These are phyloP conservation scores for Abrostola tripartita DNA, from an alignment of 2,888 invertebrate genomes.

Conservation along the genomic window DNA sequence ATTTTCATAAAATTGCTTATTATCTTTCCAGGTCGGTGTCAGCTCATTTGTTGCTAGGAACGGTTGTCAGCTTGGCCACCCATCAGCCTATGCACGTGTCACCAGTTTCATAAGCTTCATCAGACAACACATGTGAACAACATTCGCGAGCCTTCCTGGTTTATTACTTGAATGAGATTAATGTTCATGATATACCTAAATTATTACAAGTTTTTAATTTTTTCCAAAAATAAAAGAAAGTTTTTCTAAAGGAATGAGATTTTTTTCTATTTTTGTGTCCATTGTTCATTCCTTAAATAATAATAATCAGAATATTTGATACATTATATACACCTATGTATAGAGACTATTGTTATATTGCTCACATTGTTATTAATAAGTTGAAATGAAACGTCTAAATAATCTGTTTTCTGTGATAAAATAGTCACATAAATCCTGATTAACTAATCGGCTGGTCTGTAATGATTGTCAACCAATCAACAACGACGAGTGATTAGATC, in stretches of 20 bases:
- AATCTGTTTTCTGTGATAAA: background rate
- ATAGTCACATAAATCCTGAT: constrained; percentile 7
- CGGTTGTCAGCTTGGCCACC: constrained; percentile 61
- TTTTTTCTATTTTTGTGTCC: too few relatives aligned
- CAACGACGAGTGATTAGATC: constrained; percentile 29
- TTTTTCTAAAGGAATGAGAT: too few relatives aligned
- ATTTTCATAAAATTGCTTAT: background rate
- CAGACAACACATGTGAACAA: constrained; percentile 18
- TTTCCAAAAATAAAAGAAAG: too few relatives aligned
- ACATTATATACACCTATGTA: too few relatives aligned
- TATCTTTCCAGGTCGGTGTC: constrained; percentile 60
- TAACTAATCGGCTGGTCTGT: constrained; percentile 24
- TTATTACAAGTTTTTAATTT: background rate
- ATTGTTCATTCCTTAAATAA: too few relatives aligned
- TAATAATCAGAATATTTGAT: too few relatives aligned
- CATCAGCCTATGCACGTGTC: constrained; percentile 65
- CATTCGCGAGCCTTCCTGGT: constrained; percentile 17
- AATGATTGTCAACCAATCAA: constrained; percentile 9
- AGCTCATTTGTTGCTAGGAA: constrained; percentile 59
- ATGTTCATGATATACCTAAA: background rate
- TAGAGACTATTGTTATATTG: background rate
- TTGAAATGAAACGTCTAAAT: background rate
- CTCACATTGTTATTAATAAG: background rate
- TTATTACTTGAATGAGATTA: background rate
- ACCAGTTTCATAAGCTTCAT: constrained; percentile 65